Percentiles rank a stretch among this genome's conserved stretches.
Conservation (phyloP, 1,140 invertebrate genomes). For the Psilanteris sp. region DNA sequence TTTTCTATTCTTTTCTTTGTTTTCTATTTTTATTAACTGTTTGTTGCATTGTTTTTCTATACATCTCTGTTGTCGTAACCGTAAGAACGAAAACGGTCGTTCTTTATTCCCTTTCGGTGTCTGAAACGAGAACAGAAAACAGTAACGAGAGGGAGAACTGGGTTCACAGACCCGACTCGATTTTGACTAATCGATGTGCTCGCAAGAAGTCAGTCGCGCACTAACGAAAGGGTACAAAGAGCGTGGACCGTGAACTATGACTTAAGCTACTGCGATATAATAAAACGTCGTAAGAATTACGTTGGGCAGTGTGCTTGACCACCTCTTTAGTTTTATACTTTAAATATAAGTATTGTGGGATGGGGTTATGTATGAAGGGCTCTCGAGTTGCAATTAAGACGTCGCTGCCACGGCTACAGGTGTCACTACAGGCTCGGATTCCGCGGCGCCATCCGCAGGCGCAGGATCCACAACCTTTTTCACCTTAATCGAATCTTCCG, state of each 20-base stretch:
- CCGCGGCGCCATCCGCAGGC: slow-evolving; percentile 72
- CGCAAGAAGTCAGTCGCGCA: neutral
- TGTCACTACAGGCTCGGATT: slow-evolving; percentile 73
- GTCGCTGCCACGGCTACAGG: slow-evolving; percentile 77
- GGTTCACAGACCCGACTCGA: neutral
- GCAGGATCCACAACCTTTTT: slow-evolving; percentile 76
- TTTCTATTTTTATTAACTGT: slow-evolving; percentile 14
- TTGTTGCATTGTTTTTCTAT: slow-evolving; percentile 57
- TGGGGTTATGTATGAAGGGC: slow-evolving; percentile 74
- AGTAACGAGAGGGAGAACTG: slow-evolving; percentile 1
- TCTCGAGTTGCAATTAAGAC: slow-evolving; percentile 75
- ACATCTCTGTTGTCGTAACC: slow-evolving; percentile 65
- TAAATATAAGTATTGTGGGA: slow-evolving; percentile 75
- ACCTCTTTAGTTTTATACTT: slow-evolving; percentile 75
- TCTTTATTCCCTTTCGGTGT: slow-evolving; percentile 23
- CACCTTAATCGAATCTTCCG: slow-evolving; percentile 72
- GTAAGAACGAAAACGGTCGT: slow-evolving; percentile 68
- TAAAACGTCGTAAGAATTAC: slow-evolving; percentile 74
- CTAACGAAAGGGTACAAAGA: slow-evolving; percentile 32
- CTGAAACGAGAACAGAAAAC: slow-evolving; percentile 3
- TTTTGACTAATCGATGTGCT: slow-evolving; percentile 12
- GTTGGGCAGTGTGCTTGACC: slow-evolving; percentile 63
- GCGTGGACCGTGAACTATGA: slow-evolving; percentile 62
- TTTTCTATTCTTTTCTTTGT: too few relatives aligned
- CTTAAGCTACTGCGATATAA: slow-evolving; percentile 73